Evolutionary conservation across 2,888 invertebrate species (phyloP).

Genomic region (Acrobasis consociella): DNA sequence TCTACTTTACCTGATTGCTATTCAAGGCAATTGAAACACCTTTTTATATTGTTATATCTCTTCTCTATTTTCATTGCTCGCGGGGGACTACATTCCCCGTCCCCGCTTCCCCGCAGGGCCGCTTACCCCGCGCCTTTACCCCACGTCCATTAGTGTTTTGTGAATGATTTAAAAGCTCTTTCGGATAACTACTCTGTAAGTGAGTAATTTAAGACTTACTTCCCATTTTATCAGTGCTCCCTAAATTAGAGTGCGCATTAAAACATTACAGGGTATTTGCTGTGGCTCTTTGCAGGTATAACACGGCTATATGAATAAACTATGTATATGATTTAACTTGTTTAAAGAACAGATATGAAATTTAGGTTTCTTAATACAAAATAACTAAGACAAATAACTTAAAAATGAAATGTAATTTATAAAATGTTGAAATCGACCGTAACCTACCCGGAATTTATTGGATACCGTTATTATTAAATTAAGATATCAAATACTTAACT

Average conservation of each 20-base stretch:
- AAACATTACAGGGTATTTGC: constrained; percentile 60
- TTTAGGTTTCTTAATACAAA: no score
- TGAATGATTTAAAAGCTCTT: constrained; percentile 84
- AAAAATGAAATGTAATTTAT: no score
- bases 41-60: constrained; percentile 80
- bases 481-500: no score
- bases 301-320: background rate
- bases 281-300: constrained; percentile 39
- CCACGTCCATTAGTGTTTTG: constrained; percentile 83
- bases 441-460: no score
- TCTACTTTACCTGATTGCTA: constrained; percentile 55
- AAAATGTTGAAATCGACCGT: no score
- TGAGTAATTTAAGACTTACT: constrained; percentile 82
- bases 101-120: constrained; percentile 41
- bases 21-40: constrained; percentile 72
- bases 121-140: constrained; percentile 53
- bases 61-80: constrained; percentile 78
- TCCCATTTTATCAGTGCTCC: constrained; percentile 81
- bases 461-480: no score
- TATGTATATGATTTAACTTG: no score
- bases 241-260: constrained; percentile 82
- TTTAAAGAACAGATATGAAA: no score
- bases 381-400: no score
- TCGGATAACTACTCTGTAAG: constrained; percentile 83
- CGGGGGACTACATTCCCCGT: constrained; percentile 71